Base-by-base conservation (phyloP, 2,113 vertebrate genomes). In the Lota lota region DNA sequence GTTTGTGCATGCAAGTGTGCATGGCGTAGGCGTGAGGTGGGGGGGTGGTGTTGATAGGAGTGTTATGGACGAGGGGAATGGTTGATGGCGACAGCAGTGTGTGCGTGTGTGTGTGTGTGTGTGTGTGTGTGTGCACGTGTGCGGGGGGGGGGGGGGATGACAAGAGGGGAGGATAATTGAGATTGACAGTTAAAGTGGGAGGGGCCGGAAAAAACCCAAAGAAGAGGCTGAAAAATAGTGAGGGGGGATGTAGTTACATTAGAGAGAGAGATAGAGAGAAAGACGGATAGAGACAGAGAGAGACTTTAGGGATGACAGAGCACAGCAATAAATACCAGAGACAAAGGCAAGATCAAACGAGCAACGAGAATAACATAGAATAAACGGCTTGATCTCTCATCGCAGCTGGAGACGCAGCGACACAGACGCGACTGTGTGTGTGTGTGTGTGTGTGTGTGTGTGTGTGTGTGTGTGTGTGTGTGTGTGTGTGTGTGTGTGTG, bases 401-500 rank as follows among this genome's bases (percentile, higher is more conserved):
- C 53, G 17, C 12, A 17, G 17, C 50, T 12, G 50, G 53, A 56
- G 4, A n/a, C 15, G 53, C 17, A 56, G 53, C 53, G 18, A 56
- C 53, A 56, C 53, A 18, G 53, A n/a, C 53, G 28, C 28, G 28
- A 53, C 50, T 50, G 24, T 15, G 22, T 68, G n/a, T 5, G 60
- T 57, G 53, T 54, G 22, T 61, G 19, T 62, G 21, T 63, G 70
- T 67, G 57, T 72, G 57, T 61, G 62, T 69, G 59, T 73, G 67
- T 69, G 59, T 65, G 63, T 63, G 67, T 66, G 47, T 22, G 10
- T 36, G 54, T 28, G 24, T 28, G 24, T 72, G 50, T 62, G 62
- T 66, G 60, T 73, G 67, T 69, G 59, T 66, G 63, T 64, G 67
- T 67, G 51, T 28, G 12, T 47, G 56, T 62, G 58, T 72, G 50